Conservation (phyloP, 2,888 invertebrate species). For the Eledone cirrhosa region DNA sequence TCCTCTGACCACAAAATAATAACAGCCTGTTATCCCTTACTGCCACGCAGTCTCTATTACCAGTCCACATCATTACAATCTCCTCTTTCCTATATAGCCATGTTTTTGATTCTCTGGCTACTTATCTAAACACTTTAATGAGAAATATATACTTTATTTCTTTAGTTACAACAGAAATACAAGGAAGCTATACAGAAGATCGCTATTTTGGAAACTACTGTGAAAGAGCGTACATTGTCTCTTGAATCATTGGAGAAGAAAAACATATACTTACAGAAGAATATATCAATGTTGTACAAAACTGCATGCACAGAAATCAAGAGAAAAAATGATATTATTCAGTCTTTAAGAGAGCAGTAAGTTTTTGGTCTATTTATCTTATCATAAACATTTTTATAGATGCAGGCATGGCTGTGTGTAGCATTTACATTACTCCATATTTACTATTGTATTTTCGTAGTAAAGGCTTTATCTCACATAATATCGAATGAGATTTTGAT, state of each 20-base stretch:
- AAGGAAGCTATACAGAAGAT: slow-evolving; percentile 8
- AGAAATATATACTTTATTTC: background rate
- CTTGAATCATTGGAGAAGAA: background rate
- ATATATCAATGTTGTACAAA: slow-evolving; percentile 23
- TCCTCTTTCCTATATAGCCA: too few relatives aligned
- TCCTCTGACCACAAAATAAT: too few relatives aligned
- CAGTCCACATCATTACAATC: too few relatives aligned
- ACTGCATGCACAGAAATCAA: slow-evolving; percentile 15
- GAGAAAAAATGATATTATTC: background rate
- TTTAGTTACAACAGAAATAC: background rate
- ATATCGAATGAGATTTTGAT: too few relatives aligned
- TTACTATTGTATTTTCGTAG: too few relatives aligned
- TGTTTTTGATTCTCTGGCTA: background rate
- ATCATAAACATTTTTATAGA: too few relatives aligned
- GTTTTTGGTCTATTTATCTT: too few relatives aligned
- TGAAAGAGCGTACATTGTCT: background rate
- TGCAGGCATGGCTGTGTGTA: too few relatives aligned
- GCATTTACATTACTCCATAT: too few relatives aligned
- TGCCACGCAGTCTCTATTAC: too few relatives aligned
- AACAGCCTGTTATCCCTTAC: too few relatives aligned
- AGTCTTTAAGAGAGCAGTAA: background rate
- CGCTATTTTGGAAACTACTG: background rate
- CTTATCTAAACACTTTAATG: background rate
- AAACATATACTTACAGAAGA: background rate
- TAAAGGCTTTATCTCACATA: too few relatives aligned